Evolutionary conservation across 2,797 vertebrate genomes (phyloP).

Genomic region (Acestrorhynchus altus): DNA sequence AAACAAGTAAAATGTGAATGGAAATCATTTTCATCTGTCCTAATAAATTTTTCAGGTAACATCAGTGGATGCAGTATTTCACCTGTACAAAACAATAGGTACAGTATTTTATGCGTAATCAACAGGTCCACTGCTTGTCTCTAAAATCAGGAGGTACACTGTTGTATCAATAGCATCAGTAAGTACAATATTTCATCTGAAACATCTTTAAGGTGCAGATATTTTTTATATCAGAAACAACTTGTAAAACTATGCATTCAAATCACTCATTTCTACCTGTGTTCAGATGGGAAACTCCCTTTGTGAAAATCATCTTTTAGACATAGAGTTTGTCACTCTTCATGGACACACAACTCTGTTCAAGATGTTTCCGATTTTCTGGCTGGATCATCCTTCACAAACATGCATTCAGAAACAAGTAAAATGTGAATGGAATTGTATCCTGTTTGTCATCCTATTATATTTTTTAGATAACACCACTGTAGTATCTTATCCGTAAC

Average conservation of each 20-base stretch:
- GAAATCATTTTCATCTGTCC: too few species aligned
- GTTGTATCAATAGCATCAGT: background rate
- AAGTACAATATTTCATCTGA: background rate
- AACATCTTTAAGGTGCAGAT: background rate
- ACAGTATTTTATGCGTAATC: too few species aligned
- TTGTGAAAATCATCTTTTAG: background rate
- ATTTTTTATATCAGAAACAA: background rate
- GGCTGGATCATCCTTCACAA: background rate
- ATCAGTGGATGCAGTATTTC: too few species aligned
- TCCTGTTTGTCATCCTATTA: too few species aligned
- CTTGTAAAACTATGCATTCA: background rate
- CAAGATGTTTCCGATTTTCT: too few species aligned
- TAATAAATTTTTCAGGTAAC: too few species aligned
- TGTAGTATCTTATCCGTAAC: too few species aligned
- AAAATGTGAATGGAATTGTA: too few species aligned
- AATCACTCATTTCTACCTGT: too few species aligned
- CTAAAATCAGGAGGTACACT: background rate
- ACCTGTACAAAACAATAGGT: too few species aligned
- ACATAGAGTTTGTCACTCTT: background rate
- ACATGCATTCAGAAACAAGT: background rate
- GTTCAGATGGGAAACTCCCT: background rate
- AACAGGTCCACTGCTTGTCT: background rate
- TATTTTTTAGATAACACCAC: too few species aligned
- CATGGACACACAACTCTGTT: constrained; percentile 7
- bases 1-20: too few species aligned